Evolutionary conservation across 2,113 vertebrate genomes (phyloP).

Genomic region (Python bivittatus): DNA sequence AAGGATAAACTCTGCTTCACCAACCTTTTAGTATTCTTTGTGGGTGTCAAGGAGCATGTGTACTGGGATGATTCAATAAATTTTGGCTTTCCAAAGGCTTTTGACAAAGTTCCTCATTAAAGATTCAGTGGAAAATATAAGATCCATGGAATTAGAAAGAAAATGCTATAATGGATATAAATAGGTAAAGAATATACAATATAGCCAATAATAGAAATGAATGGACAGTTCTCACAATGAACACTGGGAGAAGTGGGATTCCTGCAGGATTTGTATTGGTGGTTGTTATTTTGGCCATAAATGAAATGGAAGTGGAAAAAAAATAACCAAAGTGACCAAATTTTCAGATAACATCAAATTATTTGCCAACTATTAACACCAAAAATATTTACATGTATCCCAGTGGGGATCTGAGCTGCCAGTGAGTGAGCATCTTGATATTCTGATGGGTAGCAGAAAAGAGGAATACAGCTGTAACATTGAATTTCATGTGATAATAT

Average conservation of each 20-base stretch:
- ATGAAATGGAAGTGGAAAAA: not conserved
- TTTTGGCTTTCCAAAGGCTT: not conserved
- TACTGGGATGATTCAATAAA: not conserved
- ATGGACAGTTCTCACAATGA: not conserved
- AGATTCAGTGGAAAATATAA: not conserved
- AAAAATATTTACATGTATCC: not conserved
- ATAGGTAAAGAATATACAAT: not conserved
- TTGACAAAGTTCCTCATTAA: not conserved
- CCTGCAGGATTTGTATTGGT: not conserved
- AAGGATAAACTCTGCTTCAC: not conserved
- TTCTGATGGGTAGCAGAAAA: not conserved
- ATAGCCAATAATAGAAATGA: not conserved
- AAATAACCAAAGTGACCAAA: not conserved
- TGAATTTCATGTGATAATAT: not conserved
- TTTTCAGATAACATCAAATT: not conserved
- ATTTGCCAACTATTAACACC: not conserved
- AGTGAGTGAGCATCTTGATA: not conserved
- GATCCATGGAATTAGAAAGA: not conserved
- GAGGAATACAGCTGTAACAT: not conserved
- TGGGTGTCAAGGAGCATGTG: not conserved
- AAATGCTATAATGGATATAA: not conserved
- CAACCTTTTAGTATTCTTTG: not conserved
- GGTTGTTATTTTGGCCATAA: not conserved
- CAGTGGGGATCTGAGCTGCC: not conserved
- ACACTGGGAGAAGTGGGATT: not conserved